Percentiles rank a stretch among this genome's conserved stretches.
Conservation (phyloP, 2,113 vertebrate species). For the Oenanthe oenanthe region DNA sequence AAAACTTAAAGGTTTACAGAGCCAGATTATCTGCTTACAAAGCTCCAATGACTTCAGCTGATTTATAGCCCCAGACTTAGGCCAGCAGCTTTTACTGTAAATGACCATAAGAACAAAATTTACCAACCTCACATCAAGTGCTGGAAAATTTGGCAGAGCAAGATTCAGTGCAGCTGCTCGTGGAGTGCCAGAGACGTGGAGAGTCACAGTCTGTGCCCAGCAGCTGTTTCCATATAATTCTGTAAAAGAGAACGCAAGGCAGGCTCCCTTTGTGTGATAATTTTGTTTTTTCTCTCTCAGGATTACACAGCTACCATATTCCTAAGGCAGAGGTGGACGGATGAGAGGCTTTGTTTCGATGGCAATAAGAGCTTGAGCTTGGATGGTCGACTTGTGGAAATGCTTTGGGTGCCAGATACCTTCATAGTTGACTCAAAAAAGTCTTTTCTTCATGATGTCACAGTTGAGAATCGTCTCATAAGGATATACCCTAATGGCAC, state of each 20-base stretch:
- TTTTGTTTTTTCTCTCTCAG: not conserved
- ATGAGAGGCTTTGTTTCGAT: conserved; percentile 87
- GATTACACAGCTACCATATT: conserved; percentile 94
- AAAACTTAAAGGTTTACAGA: not conserved
- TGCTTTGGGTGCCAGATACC: conserved; percentile 91
- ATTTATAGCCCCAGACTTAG: not conserved
- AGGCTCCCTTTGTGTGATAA: not conserved
- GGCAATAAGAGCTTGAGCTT: conserved; percentile 91
- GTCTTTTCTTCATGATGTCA: conserved; percentile 92
- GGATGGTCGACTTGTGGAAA: conserved; percentile 88
- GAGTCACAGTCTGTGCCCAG: not conserved
- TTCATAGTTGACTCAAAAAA: conserved; percentile 93
- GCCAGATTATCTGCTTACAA: conserved; percentile 4
- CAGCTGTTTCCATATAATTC: not conserved
- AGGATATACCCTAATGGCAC: conserved; percentile 93
- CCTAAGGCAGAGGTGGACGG: conserved; percentile 89
- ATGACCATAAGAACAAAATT: not conserved
- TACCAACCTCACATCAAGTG: not conserved
- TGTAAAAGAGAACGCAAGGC: not conserved
- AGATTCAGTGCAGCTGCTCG: not conserved
- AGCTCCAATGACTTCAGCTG: not conserved
- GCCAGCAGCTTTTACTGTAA: not conserved
- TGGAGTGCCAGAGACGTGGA: not conserved
- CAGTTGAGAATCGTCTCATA: conserved; percentile 90
- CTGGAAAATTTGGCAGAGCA: not conserved